Percentiles rank a stretch among this genome's conserved stretches.
phyloP scores from a whole-genome alignment of 2,888 invertebrate genomes.

The Myopa tessellatipennis region DNA sequence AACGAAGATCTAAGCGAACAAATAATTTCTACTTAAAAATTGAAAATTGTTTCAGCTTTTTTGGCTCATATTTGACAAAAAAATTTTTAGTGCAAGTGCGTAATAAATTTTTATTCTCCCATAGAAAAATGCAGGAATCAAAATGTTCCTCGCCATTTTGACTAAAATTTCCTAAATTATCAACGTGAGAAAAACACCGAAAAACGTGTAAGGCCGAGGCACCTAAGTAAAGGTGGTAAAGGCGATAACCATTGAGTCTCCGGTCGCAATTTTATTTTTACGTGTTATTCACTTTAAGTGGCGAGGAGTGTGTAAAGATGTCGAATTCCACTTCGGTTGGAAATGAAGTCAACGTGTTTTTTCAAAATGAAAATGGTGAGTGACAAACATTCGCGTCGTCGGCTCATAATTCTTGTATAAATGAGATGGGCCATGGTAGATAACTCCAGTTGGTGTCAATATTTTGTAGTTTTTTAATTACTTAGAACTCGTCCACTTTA shows the following conservation, averaged over 20 bases:
- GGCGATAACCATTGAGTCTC: neutral
- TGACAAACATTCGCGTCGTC: conserved; percentile 26
- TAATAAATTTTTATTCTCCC: conserved; percentile 54
- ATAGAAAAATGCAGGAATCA: conserved; percentile 58
- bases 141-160: conserved; percentile 63
- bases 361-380: conserved; percentile 67
- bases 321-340: conserved; percentile 59
- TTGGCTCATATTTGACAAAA: conserved; percentile 55
- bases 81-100: conserved; percentile 54
- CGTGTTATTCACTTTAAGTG: neutral
- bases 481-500: no score
- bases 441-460: neutral
- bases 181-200: neutral
- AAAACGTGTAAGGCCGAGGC: neutral
- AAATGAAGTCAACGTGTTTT: conserved; percentile 66
- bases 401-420: neutral
- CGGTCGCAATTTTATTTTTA: neutral
- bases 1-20: no score
- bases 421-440: neutral
- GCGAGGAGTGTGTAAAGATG: conserved; percentile 52
- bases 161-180: conserved; percentile 49
- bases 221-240: neutral
- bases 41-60: conserved; percentile 56
- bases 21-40: conserved; percentile 50
- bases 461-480: neutral